Base-by-base conservation (phyloP, 1,140 invertebrate species). In the Branchinecta lindahli region DNA sequence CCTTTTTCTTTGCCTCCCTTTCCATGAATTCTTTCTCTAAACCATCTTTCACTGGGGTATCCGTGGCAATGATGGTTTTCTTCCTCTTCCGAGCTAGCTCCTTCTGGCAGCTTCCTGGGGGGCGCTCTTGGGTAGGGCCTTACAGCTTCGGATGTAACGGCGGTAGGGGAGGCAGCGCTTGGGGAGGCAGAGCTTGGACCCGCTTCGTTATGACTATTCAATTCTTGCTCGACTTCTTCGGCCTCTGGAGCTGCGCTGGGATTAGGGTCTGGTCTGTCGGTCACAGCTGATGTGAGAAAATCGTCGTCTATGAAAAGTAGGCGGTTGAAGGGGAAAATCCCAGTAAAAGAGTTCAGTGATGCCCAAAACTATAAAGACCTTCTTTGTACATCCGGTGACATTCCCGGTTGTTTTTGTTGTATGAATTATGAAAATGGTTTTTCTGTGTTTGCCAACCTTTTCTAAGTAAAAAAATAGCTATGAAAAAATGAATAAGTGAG, bases 21-120 rank as follows among this genome's bases (percentile, higher is more conserved):
- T 61, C 52, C 52, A 61, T 61, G 52, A 61, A 61, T 61, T 61
- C 52, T 61, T 61, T 61, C 52, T 61, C 52, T 61, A 61, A 61
- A 61, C 2, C 52, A 61, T 61, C 52, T 61, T 61, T 61, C 52
- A 61, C 52, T 61, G 52, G 52, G 52, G 52, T 61, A 61, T 61
- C 52, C 52, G 52, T 61, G 52, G 52, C 52, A 61, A 61, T 61
- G 52, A 61, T 61, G 52, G 52, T 61, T 61, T 61, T 61, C 52
- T 61, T 61, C 52, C 52, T 61, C 52, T 61, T 61, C 52, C 18
- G 52, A 61, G 6, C 52, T 61, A 61, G 6, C 52, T 61, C 52
- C 52, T 61, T 61, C 52, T 61, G 52, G 52, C 52, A 61, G 52
- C 52, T 61, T 61, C 52, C 18, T 61, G 52, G 52, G 52, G 47